Conservation (phyloP, 2,113 vertebrate genomes). For the Alethe diademata region DNA sequence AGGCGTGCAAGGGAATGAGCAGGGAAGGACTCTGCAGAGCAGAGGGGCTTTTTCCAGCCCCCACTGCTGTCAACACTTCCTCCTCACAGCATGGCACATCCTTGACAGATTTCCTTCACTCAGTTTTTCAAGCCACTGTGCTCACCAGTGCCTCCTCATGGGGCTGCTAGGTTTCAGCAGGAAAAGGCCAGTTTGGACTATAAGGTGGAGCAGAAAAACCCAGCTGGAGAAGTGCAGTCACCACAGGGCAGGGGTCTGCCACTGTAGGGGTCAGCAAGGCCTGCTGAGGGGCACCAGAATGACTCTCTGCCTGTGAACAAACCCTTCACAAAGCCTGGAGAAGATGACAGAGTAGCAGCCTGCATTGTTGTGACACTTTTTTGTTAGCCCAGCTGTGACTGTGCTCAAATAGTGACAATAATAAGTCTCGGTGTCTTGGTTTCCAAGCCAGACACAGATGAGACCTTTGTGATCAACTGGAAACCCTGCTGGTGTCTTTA, state of each 20-base stretch:
- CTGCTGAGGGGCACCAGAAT: background rate
- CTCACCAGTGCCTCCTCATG: background rate
- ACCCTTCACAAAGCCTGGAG: background rate
- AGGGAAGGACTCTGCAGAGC: background rate
- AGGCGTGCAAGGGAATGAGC: accelerated
- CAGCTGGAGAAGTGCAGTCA: background rate
- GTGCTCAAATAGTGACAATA: background rate
- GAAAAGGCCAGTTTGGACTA: background rate
- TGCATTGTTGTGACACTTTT: background rate
- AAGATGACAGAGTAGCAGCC: background rate
- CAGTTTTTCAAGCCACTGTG: accelerated
- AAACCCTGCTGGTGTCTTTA: background rate
- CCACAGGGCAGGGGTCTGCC: background rate
- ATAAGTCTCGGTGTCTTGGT: background rate
- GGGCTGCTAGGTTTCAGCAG: background rate
- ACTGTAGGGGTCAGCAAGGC: background rate
- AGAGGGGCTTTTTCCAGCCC: background rate
- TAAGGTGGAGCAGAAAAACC: background rate
- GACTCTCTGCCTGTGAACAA: background rate
- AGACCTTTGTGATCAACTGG: background rate
- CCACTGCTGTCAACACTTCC: background rate
- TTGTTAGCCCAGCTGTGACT: background rate
- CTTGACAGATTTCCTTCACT: background rate
- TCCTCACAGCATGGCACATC: accelerated
- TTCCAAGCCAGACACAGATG: background rate